Evolutionary conservation across 2,113 vertebrate genomes (phyloP).

Genomic region (Hepsetus odoe): DNA sequence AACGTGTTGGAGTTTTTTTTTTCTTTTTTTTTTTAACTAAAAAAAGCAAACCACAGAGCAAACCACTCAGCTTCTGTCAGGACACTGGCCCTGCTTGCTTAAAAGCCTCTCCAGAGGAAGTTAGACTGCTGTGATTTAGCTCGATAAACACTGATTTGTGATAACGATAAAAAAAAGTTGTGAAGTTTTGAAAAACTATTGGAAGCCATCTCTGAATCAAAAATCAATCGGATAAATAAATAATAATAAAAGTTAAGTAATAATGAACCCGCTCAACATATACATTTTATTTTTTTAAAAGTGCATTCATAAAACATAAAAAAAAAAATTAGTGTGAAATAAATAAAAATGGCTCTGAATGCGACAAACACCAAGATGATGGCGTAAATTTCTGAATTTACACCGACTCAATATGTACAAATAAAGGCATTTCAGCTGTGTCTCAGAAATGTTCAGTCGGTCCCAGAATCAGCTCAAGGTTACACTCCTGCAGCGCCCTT

Average conservation of each 20-base stretch:
- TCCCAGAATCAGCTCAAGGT: neutral
- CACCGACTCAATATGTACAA: slow-evolving; percentile 21
- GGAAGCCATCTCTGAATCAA: neutral
- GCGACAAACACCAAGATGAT: neutral
- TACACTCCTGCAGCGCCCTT: neutral
- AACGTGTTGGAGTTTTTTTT: too few species aligned
- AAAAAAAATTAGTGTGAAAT: slow-evolving; percentile 29
- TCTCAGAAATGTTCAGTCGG: neutral
- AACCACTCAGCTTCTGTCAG: too few species aligned
- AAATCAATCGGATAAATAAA: too few species aligned
- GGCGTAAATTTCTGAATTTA: neutral
- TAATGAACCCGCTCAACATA: neutral
- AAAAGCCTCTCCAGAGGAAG: too few species aligned
- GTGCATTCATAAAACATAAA: slow-evolving; percentile 24
- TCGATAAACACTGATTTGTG: too few species aligned
- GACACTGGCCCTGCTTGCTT: too few species aligned
- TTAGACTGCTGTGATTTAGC: too few species aligned
- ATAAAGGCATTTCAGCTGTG: neutral
- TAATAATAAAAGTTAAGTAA: neutral
- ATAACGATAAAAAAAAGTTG: too few species aligned
- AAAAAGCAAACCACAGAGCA: too few species aligned
- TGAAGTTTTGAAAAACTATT: neutral
- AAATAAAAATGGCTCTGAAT: neutral
- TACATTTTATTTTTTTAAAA: slow-evolving; percentile 41
- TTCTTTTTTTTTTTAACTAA: too few species aligned